These are phyloP conservation scores for Puma concolor DNA, from an alignment of 2,113 vertebrate genomes.

Conservation along the genomic window DNA sequence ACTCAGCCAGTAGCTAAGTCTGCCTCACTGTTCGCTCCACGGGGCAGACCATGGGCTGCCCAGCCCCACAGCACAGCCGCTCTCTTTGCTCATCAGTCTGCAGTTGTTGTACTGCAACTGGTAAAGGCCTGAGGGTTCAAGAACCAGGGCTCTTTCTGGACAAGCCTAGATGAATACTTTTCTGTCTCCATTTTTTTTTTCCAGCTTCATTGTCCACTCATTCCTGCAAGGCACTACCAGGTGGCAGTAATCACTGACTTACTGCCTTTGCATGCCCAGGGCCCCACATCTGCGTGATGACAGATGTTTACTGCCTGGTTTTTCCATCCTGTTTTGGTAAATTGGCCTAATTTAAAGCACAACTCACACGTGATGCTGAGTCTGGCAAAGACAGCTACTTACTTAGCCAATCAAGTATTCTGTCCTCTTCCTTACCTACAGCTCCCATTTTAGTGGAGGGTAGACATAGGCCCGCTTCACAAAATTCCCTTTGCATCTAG, in stretches of 20 bases:
- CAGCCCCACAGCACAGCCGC: neutral
- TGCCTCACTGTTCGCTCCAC: neutral
- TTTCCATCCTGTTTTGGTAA: slow-evolving; percentile 27
- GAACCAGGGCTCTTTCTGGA: neutral
- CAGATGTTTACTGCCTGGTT: neutral
- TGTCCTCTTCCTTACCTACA: neutral
- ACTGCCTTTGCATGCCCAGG: neutral
- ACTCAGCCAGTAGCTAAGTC: neutral
- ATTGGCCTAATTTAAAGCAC: neutral
- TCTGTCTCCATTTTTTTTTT: neutral
- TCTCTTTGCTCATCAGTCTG: neutral
- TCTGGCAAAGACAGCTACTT: neutral
- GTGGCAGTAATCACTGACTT: neutral
- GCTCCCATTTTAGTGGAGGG: neutral
- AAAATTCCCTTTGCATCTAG: neutral
- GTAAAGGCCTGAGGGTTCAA: neutral
- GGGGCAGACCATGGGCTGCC: neutral
- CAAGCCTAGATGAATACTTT: neutral
- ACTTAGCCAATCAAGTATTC: neutral
- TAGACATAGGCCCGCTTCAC: neutral
- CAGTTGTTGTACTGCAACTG: neutral
- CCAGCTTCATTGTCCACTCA: neutral
- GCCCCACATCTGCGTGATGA: neutral
- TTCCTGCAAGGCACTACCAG: neutral
- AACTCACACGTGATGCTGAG: neutral